Evolutionary conservation across 2,113 vertebrate genomes (phyloP).

Genomic region (Dicentrarchus labrax): DNA sequence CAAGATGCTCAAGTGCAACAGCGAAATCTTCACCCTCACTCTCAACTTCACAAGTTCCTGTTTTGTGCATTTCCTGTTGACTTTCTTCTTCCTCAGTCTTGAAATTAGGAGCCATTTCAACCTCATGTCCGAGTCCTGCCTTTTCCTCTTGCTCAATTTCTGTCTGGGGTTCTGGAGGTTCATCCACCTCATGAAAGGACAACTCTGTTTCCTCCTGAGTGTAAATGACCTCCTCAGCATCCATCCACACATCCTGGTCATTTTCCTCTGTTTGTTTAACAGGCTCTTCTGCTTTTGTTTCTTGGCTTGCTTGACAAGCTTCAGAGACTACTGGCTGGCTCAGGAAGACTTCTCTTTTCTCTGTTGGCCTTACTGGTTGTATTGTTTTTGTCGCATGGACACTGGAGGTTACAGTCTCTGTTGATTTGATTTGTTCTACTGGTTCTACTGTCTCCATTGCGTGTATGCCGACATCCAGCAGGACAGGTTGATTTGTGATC

Average conservation of each 20-base stretch:
- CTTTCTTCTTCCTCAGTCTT: conserved; percentile 7
- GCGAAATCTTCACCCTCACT: conserved; percentile 70
- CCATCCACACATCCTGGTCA: conserved; percentile 80
- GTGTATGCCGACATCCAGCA: conserved; percentile 15
- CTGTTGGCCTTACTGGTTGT: conserved; percentile 29
- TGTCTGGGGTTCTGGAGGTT: not conserved
- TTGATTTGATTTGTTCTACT: conserved; percentile 40
- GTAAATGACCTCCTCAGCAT: conserved; percentile 75
- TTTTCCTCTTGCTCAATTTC: not conserved
- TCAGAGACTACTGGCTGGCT: conserved; percentile 19
- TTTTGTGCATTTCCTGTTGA: not conserved
- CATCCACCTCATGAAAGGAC: conserved; percentile 2
- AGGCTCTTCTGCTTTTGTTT: conserved; percentile 14
- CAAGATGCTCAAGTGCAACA: conserved; percentile 62
- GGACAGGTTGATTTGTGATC: conserved; percentile 10
- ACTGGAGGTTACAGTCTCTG: conserved; percentile 15
- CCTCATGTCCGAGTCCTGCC: not conserved
- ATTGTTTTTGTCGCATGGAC: conserved; percentile 29
- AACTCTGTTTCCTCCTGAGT: conserved; percentile 8
- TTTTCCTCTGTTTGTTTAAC: conserved; percentile 52
- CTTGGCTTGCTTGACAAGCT: not conserved
- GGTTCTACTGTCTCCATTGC: conserved; percentile 23
- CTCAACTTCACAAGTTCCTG: conserved; percentile 31
- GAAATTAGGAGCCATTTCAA: not conserved
- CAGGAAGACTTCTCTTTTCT: conserved; percentile 10